Conservation (phyloP, 2,888 invertebrate species). For the Hermodice carunculata region DNA sequence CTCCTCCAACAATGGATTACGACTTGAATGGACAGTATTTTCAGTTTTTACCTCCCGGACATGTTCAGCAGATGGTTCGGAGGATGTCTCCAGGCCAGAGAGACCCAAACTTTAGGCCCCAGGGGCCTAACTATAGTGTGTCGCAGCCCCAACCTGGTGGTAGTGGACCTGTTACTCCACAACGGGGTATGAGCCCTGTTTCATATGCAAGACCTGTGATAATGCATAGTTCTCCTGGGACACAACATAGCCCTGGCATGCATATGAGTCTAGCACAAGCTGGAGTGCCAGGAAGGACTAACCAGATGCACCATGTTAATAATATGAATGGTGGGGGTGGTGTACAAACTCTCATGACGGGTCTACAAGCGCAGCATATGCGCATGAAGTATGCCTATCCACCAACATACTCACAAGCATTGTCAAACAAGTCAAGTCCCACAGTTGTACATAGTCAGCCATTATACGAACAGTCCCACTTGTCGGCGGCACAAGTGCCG, state of each 20-base stretch:
- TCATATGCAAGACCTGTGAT: conserved; percentile 32
- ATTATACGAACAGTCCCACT: neutral
- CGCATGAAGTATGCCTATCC: conserved; percentile 6
- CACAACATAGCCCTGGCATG: neutral
- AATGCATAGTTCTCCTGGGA: conserved; percentile 58
- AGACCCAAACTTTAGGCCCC: conserved; percentile 72
- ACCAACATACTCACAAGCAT: conserved; percentile 13
- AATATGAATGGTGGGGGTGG: neutral
- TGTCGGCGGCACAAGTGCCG: conserved; percentile 3
- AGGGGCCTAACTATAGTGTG: neutral
- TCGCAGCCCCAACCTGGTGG: neutral
- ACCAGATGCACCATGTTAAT: neutral
- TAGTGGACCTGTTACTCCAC: conserved; percentile 53
- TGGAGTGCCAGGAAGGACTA: neutral
- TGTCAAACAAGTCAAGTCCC: conserved; percentile 10
- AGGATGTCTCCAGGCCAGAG: conserved; percentile 80
- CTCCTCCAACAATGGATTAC: conserved; percentile 47
- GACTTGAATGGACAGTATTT: neutral
- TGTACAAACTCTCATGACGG: conserved; percentile 1
- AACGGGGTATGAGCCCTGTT: conserved; percentile 75
- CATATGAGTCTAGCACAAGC: too few relatives aligned
- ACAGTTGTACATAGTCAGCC: neutral
- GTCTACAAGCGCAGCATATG: conserved; percentile 4
- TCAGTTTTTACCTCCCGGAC: conserved; percentile 66
- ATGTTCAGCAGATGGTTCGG: conserved; percentile 79